A percentile compares a stretch with the other conserved stretches of the same genome.
Conservation (phyloP, 2,113 vertebrate genomes). For the Scytalopus superciliaris region DNA sequence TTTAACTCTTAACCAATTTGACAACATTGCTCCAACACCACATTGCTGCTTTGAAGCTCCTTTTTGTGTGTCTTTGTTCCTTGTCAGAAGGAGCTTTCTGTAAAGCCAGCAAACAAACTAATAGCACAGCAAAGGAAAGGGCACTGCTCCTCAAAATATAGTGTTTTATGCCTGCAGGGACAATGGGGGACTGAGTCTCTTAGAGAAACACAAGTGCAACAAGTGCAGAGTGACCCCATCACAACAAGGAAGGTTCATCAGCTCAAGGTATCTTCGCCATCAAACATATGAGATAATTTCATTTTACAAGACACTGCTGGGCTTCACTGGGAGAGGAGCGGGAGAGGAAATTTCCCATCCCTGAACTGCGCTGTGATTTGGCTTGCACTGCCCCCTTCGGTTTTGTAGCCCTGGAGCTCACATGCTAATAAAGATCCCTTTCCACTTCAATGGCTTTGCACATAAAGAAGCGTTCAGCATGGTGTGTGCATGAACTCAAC, state of each 20-base stretch:
- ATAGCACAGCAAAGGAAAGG: not conserved
- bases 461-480: not conserved
- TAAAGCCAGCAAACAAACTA: not conserved
- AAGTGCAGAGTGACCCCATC: not conserved
- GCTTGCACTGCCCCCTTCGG: not conserved
- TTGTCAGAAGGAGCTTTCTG: not conserved
- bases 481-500: not conserved
- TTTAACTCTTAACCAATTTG: not conserved
- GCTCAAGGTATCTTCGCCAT: not conserved
- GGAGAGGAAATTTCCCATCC: not conserved
- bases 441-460: conserved; percentile 31
- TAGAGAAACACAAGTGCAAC: not conserved
- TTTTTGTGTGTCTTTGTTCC: not conserved
- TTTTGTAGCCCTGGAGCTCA: not conserved
- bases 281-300: not conserved
- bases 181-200: not conserved
- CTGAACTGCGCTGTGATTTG: accelerated
- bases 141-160: not conserved
- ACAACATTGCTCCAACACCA: not conserved
- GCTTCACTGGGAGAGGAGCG: not conserved
- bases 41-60: not conserved
- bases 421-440: conserved; percentile 23
- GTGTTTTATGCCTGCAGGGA: not conserved
- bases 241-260: not conserved
- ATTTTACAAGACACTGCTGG: conserved; percentile 5